Conservation (phyloP, 1,140 invertebrate species). For the Drosophila nannoptera region DNA sequence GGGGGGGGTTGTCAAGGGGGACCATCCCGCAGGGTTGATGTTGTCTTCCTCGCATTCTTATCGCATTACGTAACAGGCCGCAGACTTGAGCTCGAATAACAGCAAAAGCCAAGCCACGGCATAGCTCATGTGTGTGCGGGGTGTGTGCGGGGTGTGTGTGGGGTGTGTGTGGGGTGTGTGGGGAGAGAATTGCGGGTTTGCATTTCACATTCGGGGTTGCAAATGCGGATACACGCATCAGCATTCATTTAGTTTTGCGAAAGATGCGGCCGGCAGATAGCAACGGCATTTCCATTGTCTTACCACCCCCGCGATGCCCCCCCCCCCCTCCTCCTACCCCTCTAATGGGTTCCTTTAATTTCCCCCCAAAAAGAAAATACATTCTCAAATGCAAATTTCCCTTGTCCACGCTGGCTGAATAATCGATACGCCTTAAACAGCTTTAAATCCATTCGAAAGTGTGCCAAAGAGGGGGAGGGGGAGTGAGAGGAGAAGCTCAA, state of each 20-base stretch:
- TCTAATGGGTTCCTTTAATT: slow-evolving; percentile 58
- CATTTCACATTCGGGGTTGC: slow-evolving; percentile 26
- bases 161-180: slow-evolving; percentile 6
- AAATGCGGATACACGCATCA: slow-evolving; percentile 47
- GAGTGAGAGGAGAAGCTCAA: too few species aligned
- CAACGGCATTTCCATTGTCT: slow-evolving; percentile 30
- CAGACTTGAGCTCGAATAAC: slow-evolving; percentile 71
- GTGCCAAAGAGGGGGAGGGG: too few species aligned
- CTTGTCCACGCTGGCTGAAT: neutral
- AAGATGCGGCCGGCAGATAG: slow-evolving; percentile 55
- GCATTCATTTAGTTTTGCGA: slow-evolving; percentile 39
- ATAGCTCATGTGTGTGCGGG: slow-evolving; percentile 8
- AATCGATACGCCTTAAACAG: slow-evolving; percentile 12
- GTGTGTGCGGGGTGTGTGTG: neutral
- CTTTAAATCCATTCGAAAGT: neutral
- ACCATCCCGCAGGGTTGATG: slow-evolving; percentile 8
- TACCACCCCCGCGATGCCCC: neutral
- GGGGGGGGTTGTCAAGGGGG: slow-evolving; percentile 1
- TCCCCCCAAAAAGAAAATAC: slow-evolving; percentile 29
- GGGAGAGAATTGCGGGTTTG: slow-evolving; percentile 2
- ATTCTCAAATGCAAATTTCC: slow-evolving; percentile 66
- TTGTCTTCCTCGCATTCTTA: slow-evolving; percentile 54
- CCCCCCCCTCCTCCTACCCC: neutral
- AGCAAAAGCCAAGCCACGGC: slow-evolving; percentile 17
- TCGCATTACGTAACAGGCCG: slow-evolving; percentile 74